Evolutionary conservation across 2,888 invertebrate species (phyloP), one percentile per base, ranked within the genome.

Genomic region (Sarcophaga subvicina): DNA sequence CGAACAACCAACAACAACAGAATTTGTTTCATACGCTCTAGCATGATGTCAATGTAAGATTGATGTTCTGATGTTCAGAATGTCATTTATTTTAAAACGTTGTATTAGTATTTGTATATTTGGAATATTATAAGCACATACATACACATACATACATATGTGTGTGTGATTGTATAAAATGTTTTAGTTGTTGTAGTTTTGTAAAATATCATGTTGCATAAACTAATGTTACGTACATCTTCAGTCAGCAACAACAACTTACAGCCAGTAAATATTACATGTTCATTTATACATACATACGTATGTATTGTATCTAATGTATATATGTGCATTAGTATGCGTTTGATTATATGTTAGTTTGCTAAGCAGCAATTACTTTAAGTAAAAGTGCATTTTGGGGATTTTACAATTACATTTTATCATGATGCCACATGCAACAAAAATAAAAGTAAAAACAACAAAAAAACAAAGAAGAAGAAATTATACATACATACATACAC

Each of bases 21-120:
- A 71, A 67, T 25, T 37, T 37, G 37, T 37, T 69, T 81, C 63
- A 54, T 5, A 54, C 54, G 17, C 12, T 37, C 60, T 71, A 70
- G 78, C 75, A 81, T 62, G 70, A 70, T 87, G 86, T 87, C 86
- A 87, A 84, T 87, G 63, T 75, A 87, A 87, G 86, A 87, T 87
- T 87, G 86, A 87, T 87, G 86, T 84, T 87, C 83, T 87, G 86
- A 87, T 87, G 83, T 87, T 83, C 86, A 78, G 67, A 78, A 62
- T 87, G 84, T 87, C 87, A 87, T 84, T 84, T 87, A 87, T 87
- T 87, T 81, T 79, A 81, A 84, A 87, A 87, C 81, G 76, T 85
- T 80, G 49, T 62, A 54, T 54, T 54, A 54, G 37, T 37, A 8
- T 10, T 54, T 14, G 54, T 54, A 54, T 54, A 14, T 54, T 17